Evolutionary conservation across 2,888 invertebrate species (phyloP), one percentile per base, ranked within the genome.

Genomic region (Andrena hattorfiana): DNA sequence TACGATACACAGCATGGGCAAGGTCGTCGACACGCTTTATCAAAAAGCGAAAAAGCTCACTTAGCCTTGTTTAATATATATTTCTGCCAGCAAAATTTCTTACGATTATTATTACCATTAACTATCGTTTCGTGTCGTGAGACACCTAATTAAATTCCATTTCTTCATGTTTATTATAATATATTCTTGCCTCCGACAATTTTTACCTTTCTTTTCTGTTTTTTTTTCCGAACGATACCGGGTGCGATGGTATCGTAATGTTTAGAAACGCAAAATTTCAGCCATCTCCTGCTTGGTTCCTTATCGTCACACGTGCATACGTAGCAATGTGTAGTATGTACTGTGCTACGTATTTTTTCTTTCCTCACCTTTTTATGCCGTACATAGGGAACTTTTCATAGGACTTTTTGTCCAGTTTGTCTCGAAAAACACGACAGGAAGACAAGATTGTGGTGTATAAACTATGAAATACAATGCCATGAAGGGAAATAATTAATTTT

Each of bases 21-120:
- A 99, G 96, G 99, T 99, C 92, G 99, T 99, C 90, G 99, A 99
- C 95, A 98, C 99, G 71, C 96, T 99, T 90, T 99, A 99, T 95
- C 98, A 99, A 96, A 99, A 99, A 95, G 99, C 99, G 88, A 99
- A 99, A 95, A 99, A 99, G 95, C 96, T 99, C 88, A 98, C 98
- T 95, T 99, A 97, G 95, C 93, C 92, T 87, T 90, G 90, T 90
- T 92, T 88, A 90, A 90, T 87, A 89, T 88, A 85, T 91, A 90
- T 90, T 92, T 91, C 90, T 89, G 90, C 87, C 90, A 93, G 86
- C 80, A 89, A 89, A 90, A 85, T 89, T 87, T 91, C 91, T 91
- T 91, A 91, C 91, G 90, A 92, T 91, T 90, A 92, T 87, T 91
- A 89, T 87, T 90, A 83, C 91, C 89, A 90, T 91, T 89, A 84